Base-by-base conservation (phyloP, 1,140 invertebrate genomes). In the Eubasilissa regina region DNA sequence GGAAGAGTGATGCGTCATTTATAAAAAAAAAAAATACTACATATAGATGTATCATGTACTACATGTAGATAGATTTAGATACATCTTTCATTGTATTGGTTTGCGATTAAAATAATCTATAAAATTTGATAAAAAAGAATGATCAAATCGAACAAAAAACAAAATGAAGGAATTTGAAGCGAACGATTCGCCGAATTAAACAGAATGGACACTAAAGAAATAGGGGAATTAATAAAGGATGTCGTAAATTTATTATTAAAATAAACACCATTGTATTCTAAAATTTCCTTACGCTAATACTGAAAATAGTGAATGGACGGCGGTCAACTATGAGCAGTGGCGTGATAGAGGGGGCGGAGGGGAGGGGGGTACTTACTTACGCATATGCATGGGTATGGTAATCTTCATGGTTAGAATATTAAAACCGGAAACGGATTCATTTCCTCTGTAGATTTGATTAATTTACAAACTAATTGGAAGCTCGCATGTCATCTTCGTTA, bases 221-320 rank as follows among this genome's bases (percentile, higher is more conserved):
- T 17, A 68, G 43, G 17, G 66, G 45, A 70, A 15, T 47, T 70
- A 70, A 70, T 70, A 47, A 70, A 70, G 66, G 66, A 70, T 51
- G 66, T 70, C 47, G 25, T 21, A 47, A 70, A 17, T 70, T 21
- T 21, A 35, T 6, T 35, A 62, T 25, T 13, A 48, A 70, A 70
- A 70, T 15, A 66, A 35, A 51, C 48, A 48, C 45, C 19, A 70
- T 70, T 70, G 66, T 70, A 48, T 70, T 70, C 44, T 44, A 43
- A 48, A 35, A 70, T 48, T 51, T 3, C n/a, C n/a, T 51, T 47
- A 15, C 11, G n/a, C 9, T 51, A 70, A 70, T 70, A n/a, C n/a
- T 48, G 66, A 19, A 51, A 70, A 70, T 11, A 12, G 12, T 48
- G 47, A 48, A 70, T 48, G 66, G 47, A 70, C 66, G 25, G 66